Evolutionary conservation across 2,113 vertebrate genomes (phyloP), one percentile per base, ranked within the genome.

Genomic region (Gobius niger): DNA sequence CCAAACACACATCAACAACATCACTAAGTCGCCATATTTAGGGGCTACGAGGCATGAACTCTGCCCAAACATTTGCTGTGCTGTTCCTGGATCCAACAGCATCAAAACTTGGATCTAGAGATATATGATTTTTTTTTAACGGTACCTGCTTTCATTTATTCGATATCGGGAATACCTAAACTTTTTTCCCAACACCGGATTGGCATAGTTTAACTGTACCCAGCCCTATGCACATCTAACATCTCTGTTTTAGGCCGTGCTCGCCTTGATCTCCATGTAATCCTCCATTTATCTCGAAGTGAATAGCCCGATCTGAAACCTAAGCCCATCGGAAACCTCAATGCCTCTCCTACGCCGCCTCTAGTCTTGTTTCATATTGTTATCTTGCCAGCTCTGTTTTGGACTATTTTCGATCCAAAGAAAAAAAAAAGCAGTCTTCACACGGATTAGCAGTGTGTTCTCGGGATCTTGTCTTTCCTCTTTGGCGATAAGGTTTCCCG

Each of bases 361-460:
- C 47, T 1, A 24, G 64, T 8, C 56, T 19, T 61, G 63, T 59
- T 59, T 69, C 18, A 34, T 40, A 42, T 61, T 67, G 57, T 69
- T 60, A 68, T 63, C 50, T 65, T 47, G 34, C 15, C 51, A 51
- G 44, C 44, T 62, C 7, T 11, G 40, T 61, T 47, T 66, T 41
- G n/a, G 5, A 51, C 14, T 69, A 9, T 1, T 16, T 44, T 44
- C 56, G 7, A 63, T 41, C 40, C 34, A 54, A 19, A 56, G 51
- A 24, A 6, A 40, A 40, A 3, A 40, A 40, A 51, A 52, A 24
- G 4, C 54, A 18, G 13, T 44, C 34, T 61, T 12, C 7, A 40
- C 9, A 8, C 14, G 53, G 63, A 77, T 77, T 67, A 42, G 64
- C 9, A 1, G 42, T 10, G 47, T 54, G 24, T 47, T 65, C 9